Base-by-base conservation (phyloP, 1,140 invertebrate species). In the Euglossa dilemma region DNA sequence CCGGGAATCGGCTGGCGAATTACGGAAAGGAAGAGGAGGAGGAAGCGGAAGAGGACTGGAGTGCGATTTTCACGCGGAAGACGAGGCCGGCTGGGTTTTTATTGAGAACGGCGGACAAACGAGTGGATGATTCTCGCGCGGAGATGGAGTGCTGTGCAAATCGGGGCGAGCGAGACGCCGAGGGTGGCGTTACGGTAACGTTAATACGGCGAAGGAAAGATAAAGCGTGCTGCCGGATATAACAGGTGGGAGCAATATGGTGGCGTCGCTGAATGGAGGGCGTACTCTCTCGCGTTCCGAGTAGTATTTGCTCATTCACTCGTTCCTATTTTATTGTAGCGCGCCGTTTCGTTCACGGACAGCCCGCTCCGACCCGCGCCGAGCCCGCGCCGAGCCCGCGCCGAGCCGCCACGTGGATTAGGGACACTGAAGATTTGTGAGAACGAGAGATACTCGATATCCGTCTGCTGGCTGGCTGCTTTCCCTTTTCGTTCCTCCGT, bases 391-490 rank as follows among this genome's bases (percentile, higher is more conserved):
- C n/a, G n/a, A n/a, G n/a, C n/a, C n/a, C n/a, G n/a, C n/a, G n/a
- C n/a, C n/a, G n/a, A 36, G 36, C 63, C 50, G 47, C 64, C 74
- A 59, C 54, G 70, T 57, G 64, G 78, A 85, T 85, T 85, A 79
- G 76, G 70, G 83, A 86, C 82, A 86, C 61, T 47, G 66, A 80
- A 86, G 83, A 86, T 84, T 86, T 84, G 85, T 84, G 85, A 80
- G 83, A 86, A 80, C 83, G 25, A 54, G 76, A 86, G 81, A 83
- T 71, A 86, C 72, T 84, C 77, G 82, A 86, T 75, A 86, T 80
- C 77, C 16, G 70, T 18, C 36, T 9, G 56, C 67, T 25, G 70
- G 50, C 56, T 52, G n/a, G 56, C 67, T 80, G 63, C 77, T 84
- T 80, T 84, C 76, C 69, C 82, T 69, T 84, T 84, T 84, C 76